Conservation (phyloP, 2,113 vertebrate species). For the Corydoras maculifer region DNA sequence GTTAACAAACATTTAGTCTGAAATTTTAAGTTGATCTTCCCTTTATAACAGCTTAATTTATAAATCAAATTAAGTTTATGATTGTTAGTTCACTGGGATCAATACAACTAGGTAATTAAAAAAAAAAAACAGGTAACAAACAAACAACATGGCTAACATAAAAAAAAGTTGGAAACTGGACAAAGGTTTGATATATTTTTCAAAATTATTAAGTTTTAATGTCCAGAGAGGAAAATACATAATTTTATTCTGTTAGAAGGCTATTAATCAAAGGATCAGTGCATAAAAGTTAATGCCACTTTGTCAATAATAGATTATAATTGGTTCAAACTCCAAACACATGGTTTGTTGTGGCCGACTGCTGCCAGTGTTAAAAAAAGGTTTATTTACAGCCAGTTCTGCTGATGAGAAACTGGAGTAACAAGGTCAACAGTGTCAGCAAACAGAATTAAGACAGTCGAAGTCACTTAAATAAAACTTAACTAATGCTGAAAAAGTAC, state of each 20-base stretch:
- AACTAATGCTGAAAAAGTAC: too few species aligned
- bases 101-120: too few species aligned
- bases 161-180: too few species aligned
- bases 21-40: too few species aligned
- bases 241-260: conserved; percentile 39
- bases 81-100: too few species aligned
- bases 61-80: too few species aligned
- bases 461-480: conserved; percentile 3
- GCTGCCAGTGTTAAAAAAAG: conserved; percentile 7
- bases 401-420: conserved; percentile 4
- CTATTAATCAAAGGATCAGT: conserved; percentile 35
- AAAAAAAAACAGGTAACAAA: too few species aligned
- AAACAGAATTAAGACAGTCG: neutral
- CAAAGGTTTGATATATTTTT: too few species aligned
- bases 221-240: conserved; percentile 36
- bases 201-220: conserved; percentile 37
- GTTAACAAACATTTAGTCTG: too few species aligned
- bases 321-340: conserved; percentile 27
- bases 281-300: conserved; percentile 31
- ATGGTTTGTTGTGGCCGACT: conserved; percentile 5
- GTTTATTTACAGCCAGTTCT: conserved; percentile 17
- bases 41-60: too few species aligned
- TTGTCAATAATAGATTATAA: conserved; percentile 40
- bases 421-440: conserved; percentile 38
- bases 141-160: too few species aligned